phyloP scores from a whole-genome alignment of 2,113 vertebrate genomes.

The Panthera leo region DNA sequence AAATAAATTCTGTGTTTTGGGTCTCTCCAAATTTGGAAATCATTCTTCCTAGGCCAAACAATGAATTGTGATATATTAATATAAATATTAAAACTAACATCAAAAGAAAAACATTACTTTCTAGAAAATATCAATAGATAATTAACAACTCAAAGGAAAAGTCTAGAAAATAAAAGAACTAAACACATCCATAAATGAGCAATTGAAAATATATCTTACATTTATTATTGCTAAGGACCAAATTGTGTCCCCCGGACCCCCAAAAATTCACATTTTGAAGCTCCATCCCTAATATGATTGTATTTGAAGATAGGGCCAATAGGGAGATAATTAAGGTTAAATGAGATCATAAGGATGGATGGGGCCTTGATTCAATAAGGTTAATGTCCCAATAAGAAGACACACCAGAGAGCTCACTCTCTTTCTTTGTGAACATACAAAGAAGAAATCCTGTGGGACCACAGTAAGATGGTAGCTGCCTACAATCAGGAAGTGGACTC shows the following conservation, averaged over 20 bases:
- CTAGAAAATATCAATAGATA: neutral
- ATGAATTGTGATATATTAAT: neutral
- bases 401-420: neutral
- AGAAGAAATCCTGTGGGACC: neutral
- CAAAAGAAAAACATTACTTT: neutral
- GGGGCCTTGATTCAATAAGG: neutral
- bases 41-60: neutral
- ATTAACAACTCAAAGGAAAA: neutral
- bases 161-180: neutral
- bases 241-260: neutral
- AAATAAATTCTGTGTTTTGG: neutral
- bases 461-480: neutral
- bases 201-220: neutral
- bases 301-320: neutral
- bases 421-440: neutral
- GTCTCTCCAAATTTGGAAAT: neutral
- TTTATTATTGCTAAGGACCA: neutral
- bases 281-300: neutral
- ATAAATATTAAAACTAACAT: neutral
- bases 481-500: neutral
- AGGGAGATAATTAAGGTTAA: neutral
- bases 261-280: neutral
- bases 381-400: neutral
- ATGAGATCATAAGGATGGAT: neutral
- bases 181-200: neutral